Evolutionary conservation across 2,113 vertebrate species (phyloP), one percentile per base, ranked within the genome.

Genomic region (Speoplatyrhinus poulsoni): DNA sequence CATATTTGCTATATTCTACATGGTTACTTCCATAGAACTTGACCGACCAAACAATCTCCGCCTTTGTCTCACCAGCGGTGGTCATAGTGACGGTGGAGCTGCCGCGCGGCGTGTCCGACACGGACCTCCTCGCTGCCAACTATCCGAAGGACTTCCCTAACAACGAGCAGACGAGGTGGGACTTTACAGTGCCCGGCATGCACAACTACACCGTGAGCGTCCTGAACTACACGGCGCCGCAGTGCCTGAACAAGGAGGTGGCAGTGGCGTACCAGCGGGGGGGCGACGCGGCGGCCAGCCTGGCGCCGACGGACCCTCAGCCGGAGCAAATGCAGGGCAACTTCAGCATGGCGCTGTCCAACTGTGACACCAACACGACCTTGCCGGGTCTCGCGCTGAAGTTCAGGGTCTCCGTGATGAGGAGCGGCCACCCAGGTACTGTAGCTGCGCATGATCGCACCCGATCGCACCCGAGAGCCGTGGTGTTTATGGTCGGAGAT

Each of bases 301-400:
- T 90, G 75, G 77, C 62, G 9, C 90, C 95, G 71, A 70, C 33
- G 0, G 94, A 92, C 52, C 65, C 70, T 7, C 96, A 96, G 79
- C 95, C 94, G 0, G 74, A 73, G 60, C 93, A 95, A 72, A 91
- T 94, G 17, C 87, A 93, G 36, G 94, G 95, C 62, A 91, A 85
- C 79, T 98, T 98, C 88, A 93, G 87, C 65, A 85, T 99, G 86
- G 88, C 93, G 53, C 87, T 98, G 70, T 90, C 84, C 70, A 96
- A 95, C 79, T 99, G 98, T 1, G 85, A 95, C 36, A 92, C 94
- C 66, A 93, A 89, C 62, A 77, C 0, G 3, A 91, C 68, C 0
- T 57, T 89, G 0, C 87, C 89, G 1, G 73, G 88, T 17, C 94
- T 95, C 69, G 76, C 77, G 6, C 82, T 96, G 61, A 90, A 83